Evolutionary conservation across 2,888 invertebrate genomes (phyloP).

Genomic region (Eupithecia subumbrata): DNA sequence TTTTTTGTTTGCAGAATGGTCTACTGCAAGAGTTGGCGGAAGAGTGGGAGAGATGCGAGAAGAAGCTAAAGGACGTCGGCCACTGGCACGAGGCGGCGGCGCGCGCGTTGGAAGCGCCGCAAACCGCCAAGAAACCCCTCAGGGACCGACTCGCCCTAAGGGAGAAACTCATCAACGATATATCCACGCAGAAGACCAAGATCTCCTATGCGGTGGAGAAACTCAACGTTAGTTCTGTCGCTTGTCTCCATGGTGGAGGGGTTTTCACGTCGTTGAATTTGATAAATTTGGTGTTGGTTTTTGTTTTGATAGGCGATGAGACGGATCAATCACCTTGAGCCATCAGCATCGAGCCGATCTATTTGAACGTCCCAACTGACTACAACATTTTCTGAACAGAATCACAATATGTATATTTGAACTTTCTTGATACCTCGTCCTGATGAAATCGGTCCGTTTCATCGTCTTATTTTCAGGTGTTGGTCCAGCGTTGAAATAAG

Average conservation of each 20-base stretch:
- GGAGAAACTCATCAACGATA: conserved; percentile 94
- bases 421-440: neutral
- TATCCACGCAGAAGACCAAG: conserved; percentile 95
- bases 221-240: conserved; percentile 87
- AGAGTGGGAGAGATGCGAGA: conserved; percentile 98
- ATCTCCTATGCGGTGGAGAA: conserved; percentile 95
- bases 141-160: conserved; percentile 93
- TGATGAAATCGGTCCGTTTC: neutral
- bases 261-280: conserved; percentile 2
- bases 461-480: neutral
- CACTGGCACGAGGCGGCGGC: conserved; percentile 95
- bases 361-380: neutral
- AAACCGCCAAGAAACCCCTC: conserved; percentile 93
- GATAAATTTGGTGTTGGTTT: neutral
- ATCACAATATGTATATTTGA: neutral
- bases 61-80: conserved; percentile 94
- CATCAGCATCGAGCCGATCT: neutral
- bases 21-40: conserved; percentile 95
- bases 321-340: neutral
- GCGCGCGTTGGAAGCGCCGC: conserved; percentile 89
- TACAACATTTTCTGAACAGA: neutral
- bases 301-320: conserved; percentile 9
- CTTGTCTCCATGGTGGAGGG: conserved; percentile 8
- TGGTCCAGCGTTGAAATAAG: conserved; percentile 1
- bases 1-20: conserved; percentile 87